Conservation (phyloP, 2,888 invertebrate species). For the Lycia hirtaria region DNA sequence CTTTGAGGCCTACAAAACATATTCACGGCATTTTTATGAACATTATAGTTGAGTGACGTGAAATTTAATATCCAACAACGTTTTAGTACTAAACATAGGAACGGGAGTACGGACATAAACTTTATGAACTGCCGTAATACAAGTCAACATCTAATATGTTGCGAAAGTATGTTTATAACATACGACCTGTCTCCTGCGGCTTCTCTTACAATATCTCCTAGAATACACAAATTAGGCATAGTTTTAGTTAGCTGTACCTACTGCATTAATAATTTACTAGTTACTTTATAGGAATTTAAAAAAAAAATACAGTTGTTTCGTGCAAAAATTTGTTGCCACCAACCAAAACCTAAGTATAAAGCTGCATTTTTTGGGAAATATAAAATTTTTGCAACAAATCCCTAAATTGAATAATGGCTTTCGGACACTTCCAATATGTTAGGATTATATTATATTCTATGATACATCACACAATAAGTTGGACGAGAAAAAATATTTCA, state of each 20-base stretch:
- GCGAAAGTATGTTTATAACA: slow-evolving; percentile 31
- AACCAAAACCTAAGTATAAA: too few species aligned
- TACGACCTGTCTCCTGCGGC: background rate
- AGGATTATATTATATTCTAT: too few species aligned
- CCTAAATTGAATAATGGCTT: too few species aligned
- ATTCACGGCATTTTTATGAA: slow-evolving; percentile 14
- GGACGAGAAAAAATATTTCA: too few species aligned
- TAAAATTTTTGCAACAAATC: too few species aligned
- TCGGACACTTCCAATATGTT: too few species aligned
- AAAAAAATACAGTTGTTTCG: too few species aligned
- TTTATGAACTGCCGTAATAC: slow-evolving; percentile 41
- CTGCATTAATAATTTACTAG: too few species aligned
- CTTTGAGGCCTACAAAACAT: background rate
- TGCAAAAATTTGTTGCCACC: too few species aligned
- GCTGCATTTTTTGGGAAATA: too few species aligned
- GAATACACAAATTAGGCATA: background rate
- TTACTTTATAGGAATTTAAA: too few species aligned
- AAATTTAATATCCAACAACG: slow-evolving; percentile 14
- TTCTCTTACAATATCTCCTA: background rate
- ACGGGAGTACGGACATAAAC: slow-evolving; percentile 25
- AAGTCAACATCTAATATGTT: slow-evolving; percentile 35
- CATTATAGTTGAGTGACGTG: slow-evolving; percentile 8
- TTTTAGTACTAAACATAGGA: slow-evolving; percentile 22
- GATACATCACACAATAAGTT: too few species aligned
- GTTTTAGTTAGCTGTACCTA: background rate